Base-by-base conservation (phyloP, 2,113 vertebrate species). In the Muntiacus muntjak region DNA sequence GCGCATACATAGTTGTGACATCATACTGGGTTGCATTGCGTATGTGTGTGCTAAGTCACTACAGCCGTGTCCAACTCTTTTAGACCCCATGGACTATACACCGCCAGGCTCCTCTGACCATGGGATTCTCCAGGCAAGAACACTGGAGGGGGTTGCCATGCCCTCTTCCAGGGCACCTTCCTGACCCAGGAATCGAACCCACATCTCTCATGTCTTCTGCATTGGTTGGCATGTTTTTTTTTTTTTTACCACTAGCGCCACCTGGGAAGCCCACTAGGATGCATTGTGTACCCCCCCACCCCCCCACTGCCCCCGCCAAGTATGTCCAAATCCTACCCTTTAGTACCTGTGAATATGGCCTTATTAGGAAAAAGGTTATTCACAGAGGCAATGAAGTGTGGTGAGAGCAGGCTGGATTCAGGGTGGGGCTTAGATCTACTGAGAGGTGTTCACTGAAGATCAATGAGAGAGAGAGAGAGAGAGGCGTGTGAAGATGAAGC, bases 221-320 rank as follows among this genome's bases (percentile, higher is more conserved):
- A 14, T 7, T 74, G 11, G 71, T 23, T 43, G 71, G 71, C 36
- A 74, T 6, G 0, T 40, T 74, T 25, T 33, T 55, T 74, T 25
- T 33, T 55, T 21, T 71, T 74, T 74, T 3, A 74, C 71, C 36
- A 43, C 36, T 74, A 25, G 36, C 0, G 6, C 21, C 71, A 25
- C 11, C 36, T 74, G 71, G 36, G 71, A 74, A 74, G 21, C n/a
- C 71, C 71, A 67, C 28, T 86, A 21, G 25, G 17, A 58, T 74
- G 40, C 91, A 62, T 12, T 93, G 25, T 40, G 16, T 0, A 1
- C 62, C 52, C 52, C 52, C 1, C 43, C 47, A 2, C 52, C 4
- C 9, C 9, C 64, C 17, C 2, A 0, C 0, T 0, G 17, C 8
- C 14, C 16, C 16, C 4, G 11, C 26, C 78, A 87, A 92, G 23